A percentile compares a stretch with the other conserved stretches of the same genome.
phyloP scores from a whole-genome alignment of 2,888 invertebrate genomes.

The Hedychridium roseum region DNA sequence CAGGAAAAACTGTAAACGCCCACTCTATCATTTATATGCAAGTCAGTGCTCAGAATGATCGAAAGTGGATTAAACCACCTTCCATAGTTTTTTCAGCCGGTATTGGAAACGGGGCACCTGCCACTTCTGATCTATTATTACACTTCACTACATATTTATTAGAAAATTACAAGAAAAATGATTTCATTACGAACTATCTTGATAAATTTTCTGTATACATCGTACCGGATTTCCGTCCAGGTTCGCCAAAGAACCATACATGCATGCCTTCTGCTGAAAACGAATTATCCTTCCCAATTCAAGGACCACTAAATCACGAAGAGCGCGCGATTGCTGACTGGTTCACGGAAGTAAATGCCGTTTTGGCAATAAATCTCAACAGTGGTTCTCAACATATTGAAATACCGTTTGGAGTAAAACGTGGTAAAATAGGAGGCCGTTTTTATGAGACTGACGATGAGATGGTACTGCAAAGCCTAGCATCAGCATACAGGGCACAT shows the following conservation, averaged over 20 bases:
- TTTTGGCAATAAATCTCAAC: constrained; percentile 53
- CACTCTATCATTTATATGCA: constrained; percentile 49
- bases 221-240: constrained; percentile 51
- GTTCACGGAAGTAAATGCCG: constrained; percentile 49
- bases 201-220: constrained; percentile 52
- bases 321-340: constrained; percentile 47
- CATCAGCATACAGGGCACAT: constrained; percentile 45
- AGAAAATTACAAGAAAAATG: constrained; percentile 41
- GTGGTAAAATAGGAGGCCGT: constrained; percentile 21
- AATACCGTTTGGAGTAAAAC: constrained; percentile 48
- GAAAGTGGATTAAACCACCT: constrained; percentile 37
- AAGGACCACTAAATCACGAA: constrained; percentile 29
- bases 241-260: constrained; percentile 26
- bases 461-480: constrained; percentile 42
- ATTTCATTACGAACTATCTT: constrained; percentile 40
- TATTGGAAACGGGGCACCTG: constrained; percentile 46
- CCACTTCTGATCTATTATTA: constrained; percentile 51
- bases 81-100: constrained; percentile 54
- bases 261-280: constrained; percentile 37
- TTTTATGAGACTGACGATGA: constrained; percentile 48
- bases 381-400: constrained; percentile 56
- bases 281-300: constrained; percentile 42
- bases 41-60: constrained; percentile 39
- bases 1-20: constrained; percentile 42
- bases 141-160: constrained; percentile 52